Conservation (phyloP, 2,113 vertebrate genomes). For the Triplophysa tibetana region DNA sequence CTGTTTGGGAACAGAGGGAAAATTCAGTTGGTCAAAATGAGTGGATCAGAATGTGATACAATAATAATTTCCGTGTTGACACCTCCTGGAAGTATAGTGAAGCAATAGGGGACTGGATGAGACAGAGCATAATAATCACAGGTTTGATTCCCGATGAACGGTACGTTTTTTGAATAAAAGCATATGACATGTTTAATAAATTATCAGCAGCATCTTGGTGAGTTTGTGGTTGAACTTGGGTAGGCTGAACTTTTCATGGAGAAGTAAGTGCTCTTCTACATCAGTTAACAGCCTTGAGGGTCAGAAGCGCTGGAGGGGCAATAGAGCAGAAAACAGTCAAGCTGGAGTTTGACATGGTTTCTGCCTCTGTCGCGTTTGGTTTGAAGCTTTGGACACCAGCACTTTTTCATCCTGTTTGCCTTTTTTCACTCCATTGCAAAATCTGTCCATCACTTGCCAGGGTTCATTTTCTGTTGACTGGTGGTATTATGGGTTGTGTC, state of each 20-base stretch:
- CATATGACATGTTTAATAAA: too few relatives aligned
- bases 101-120: too few relatives aligned
- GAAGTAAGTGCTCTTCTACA: constrained; percentile 35
- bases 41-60: too few relatives aligned
- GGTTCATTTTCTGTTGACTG: constrained; percentile 11
- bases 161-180: too few relatives aligned
- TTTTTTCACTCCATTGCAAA: constrained; percentile 30
- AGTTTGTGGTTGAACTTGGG: background rate
- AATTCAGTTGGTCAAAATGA: too few relatives aligned
- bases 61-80: too few relatives aligned
- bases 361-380: constrained; percentile 17
- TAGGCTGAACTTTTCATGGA: constrained; percentile 12
- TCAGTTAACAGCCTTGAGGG: constrained; percentile 36
- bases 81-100: too few relatives aligned
- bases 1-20: too few relatives aligned
- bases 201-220: background rate
- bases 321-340: constrained; percentile 1
- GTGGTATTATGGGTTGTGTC: background rate
- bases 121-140: too few relatives aligned
- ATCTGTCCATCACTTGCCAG: constrained; percentile 30
- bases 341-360: constrained; percentile 18
- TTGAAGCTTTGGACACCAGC: constrained; percentile 21
- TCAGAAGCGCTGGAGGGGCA: constrained; percentile 18
- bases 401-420: constrained; percentile 12
- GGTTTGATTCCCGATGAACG: too few relatives aligned